These are phyloP conservation scores for Pleuronectes platessa DNA, from an alignment of 2,113 vertebrate species.

Conservation along the genomic window DNA sequence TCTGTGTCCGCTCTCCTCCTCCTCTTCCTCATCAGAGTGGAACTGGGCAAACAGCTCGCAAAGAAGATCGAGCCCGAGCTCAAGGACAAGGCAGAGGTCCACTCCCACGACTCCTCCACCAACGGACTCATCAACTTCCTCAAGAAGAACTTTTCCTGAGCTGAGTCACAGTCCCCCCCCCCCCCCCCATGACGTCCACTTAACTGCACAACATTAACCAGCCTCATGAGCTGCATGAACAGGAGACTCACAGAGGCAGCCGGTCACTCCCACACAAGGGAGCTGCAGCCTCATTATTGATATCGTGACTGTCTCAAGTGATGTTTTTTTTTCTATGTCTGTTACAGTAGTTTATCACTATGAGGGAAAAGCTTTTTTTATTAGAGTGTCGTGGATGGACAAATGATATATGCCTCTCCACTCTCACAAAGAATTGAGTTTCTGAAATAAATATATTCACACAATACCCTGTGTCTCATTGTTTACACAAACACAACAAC, in stretches of 20 bases:
- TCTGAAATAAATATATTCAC: slow-evolving; percentile 57
- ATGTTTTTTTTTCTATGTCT: slow-evolving; percentile 31
- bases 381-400: slow-evolving; percentile 21
- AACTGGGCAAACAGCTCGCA: slow-evolving; percentile 96
- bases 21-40: slow-evolving; percentile 83
- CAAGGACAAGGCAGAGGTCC: slow-evolving; percentile 84
- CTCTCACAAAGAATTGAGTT: slow-evolving; percentile 6
- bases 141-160: slow-evolving; percentile 90
- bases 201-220: slow-evolving; percentile 49
- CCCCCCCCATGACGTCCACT: slow-evolving; percentile 52
- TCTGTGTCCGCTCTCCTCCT: not conserved
- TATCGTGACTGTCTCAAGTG: slow-evolving; percentile 42
- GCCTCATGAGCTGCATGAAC: slow-evolving; percentile 24
- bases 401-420: slow-evolving; percentile 17
- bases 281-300: slow-evolving; percentile 67
- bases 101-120: slow-evolving; percentile 94
- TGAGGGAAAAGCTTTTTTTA: slow-evolving; percentile 43
- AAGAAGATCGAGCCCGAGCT: slow-evolving; percentile 98
- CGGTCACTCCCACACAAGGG: slow-evolving; percentile 61
- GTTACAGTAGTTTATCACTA: slow-evolving; percentile 12
- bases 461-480: slow-evolving; percentile 3
- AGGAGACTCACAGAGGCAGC: slow-evolving; percentile 43
- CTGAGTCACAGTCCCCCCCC: not conserved
- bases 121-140: slow-evolving; percentile 97
- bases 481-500: not conserved